A percentile compares a stretch with the other conserved stretches of the same genome.
These are phyloP conservation scores for Falco concolor DNA, from an alignment of 2,797 vertebrate species.

Conservation along the genomic window DNA sequence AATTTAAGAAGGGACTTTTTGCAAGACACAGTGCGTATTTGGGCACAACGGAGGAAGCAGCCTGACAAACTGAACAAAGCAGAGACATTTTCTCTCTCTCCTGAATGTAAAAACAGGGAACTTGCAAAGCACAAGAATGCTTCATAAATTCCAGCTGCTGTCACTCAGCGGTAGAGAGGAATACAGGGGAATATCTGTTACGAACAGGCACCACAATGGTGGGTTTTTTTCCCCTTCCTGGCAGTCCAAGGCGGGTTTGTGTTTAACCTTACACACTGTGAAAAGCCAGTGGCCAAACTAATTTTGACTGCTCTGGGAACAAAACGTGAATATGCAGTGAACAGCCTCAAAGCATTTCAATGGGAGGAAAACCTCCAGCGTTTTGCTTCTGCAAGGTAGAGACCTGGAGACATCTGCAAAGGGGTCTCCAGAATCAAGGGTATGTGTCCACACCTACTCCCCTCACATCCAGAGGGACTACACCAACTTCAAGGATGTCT, in stretches of 20 bases:
- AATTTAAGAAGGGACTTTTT: constrained; percentile 46
- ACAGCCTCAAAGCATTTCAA: not conserved
- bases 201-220: not conserved
- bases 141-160: constrained; percentile 65
- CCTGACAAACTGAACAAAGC: constrained; percentile 46
- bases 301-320: not conserved
- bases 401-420: not conserved
- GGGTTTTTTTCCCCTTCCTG: not conserved
- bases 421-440: not conserved
- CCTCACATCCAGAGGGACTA: not conserved
- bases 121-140: constrained; percentile 8
- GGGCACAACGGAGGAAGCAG: constrained; percentile 42
- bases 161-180: constrained; percentile 14
- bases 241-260: not conserved
- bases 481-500: not conserved
- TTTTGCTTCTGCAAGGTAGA: not conserved
- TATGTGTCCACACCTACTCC: not conserved
- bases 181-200: constrained; percentile 53
- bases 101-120: constrained; percentile 50
- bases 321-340: not conserved
- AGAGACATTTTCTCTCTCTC: constrained; percentile 31
- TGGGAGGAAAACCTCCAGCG: not conserved
- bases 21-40: not conserved
- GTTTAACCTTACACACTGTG: not conserved
- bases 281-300: not conserved